These are phyloP conservation scores for Hydriomena furcata DNA, from an alignment of 2,888 invertebrate species.

Conservation along the genomic window DNA sequence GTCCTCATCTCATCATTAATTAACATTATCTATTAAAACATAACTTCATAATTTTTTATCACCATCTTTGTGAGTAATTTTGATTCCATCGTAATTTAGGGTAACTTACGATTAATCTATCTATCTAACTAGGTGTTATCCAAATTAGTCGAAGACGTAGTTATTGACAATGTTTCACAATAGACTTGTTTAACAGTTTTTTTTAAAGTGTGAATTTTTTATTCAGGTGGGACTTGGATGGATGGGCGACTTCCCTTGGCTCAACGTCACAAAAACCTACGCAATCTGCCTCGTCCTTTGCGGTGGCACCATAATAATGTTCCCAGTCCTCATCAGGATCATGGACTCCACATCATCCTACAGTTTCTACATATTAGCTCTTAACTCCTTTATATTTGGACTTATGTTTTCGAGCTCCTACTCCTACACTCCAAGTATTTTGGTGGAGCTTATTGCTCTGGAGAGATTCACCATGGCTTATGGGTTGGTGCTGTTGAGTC, in stretches of 20 bases:
- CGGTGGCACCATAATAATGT: constrained; percentile 84
- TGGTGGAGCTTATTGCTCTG: constrained; percentile 94
- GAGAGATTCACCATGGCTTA: constrained; percentile 97
- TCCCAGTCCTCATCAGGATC: constrained; percentile 80
- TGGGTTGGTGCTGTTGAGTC: constrained; percentile 93
- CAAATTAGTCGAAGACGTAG: too few relatives aligned
- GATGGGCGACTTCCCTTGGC: constrained; percentile 94
- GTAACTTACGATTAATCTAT: too few relatives aligned
- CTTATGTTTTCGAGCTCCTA: constrained; percentile 96
- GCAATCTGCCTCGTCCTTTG: constrained; percentile 89
- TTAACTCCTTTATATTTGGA: constrained; percentile 89
- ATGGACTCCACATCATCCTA: constrained; percentile 61
- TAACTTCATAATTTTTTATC: too few relatives aligned
- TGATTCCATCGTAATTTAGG: too few relatives aligned
- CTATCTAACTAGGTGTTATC: too few relatives aligned
- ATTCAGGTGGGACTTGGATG: constrained; percentile 91
- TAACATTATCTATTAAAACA: too few relatives aligned
- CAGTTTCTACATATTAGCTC: constrained; percentile 78
- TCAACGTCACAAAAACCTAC: constrained; percentile 93
- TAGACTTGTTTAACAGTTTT: too few relatives aligned
- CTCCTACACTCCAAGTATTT: constrained; percentile 94
- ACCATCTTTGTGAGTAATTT: too few relatives aligned
- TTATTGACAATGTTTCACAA: too few relatives aligned
- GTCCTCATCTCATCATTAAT: too few relatives aligned
- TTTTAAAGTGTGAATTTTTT: too few relatives aligned